These are phyloP conservation scores for Lipotes vexillifer DNA, from an alignment of 2,113 vertebrate genomes.

Conservation along the genomic window DNA sequence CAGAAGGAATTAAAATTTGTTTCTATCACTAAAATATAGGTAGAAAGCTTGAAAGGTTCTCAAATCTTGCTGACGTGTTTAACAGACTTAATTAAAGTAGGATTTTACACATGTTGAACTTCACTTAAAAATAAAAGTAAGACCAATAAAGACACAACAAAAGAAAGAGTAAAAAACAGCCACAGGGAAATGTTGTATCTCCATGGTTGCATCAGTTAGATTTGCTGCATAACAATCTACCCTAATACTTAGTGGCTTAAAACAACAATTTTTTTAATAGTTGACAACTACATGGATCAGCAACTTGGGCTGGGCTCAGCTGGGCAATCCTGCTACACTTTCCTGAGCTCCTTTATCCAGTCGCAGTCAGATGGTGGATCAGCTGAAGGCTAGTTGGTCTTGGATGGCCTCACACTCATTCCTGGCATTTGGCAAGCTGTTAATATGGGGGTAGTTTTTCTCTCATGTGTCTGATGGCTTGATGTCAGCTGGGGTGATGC, in stretches of 20 bases:
- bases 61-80: neutral
- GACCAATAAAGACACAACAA: neutral
- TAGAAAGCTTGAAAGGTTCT: neutral
- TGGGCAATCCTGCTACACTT: neutral
- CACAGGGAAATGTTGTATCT: neutral
- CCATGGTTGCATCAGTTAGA: neutral
- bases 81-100: neutral
- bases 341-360: neutral
- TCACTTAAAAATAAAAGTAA: slow-evolving; percentile 14
- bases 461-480: neutral
- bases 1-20: slow-evolving; percentile 7
- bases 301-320: neutral
- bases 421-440: neutral
- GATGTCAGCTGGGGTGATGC: neutral
- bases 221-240: neutral
- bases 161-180: neutral
- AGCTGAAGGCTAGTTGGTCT: neutral
- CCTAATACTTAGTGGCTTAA: neutral
- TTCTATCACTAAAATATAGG: neutral
- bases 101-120: neutral
- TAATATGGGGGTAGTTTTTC: neutral
- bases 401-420: neutral
- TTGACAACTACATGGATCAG: neutral
- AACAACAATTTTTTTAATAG: neutral
- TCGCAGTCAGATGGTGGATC: neutral